These are phyloP conservation scores for Chloroceryle amazona DNA, from an alignment of 2,797 vertebrate species.

Conservation along the genomic window DNA sequence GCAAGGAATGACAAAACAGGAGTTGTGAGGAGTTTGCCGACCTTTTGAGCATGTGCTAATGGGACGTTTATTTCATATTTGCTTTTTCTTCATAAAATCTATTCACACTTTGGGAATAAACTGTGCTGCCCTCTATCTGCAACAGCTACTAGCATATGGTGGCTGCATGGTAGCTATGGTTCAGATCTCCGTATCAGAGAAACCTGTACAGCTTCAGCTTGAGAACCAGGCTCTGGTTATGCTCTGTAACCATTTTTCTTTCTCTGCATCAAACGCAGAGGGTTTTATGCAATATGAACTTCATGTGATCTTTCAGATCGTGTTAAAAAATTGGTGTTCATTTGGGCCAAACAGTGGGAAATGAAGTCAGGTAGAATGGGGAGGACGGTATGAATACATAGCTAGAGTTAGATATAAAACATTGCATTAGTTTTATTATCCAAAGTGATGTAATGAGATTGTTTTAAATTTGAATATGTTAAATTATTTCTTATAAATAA, in stretches of 20 bases:
- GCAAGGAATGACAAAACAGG: neutral
- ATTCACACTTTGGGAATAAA: neutral
- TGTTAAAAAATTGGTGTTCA: neutral
- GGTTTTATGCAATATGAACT: neutral
- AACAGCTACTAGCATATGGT: no score
- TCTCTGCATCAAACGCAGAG: neutral
- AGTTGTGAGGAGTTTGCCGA: neutral
- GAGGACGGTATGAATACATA: neutral
- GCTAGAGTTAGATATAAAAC: neutral
- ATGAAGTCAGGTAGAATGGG: neutral
- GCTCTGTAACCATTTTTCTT: neutral
- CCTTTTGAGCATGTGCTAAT: neutral
- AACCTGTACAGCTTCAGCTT: neutral
- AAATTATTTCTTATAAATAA: neutral
- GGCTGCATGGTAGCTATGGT: fast-evolving
- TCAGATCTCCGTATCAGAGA: neutral
- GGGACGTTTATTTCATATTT: neutral
- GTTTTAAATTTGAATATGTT: neutral
- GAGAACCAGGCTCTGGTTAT: neutral
- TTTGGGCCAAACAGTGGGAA: neutral
- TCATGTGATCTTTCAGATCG: neutral
- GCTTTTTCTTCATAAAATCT: neutral
- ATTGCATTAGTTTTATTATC: neutral
- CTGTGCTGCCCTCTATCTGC: neutral
- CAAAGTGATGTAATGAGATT: neutral